Conservation (phyloP, 2,888 invertebrate genomes). For the Bombyx huttoni region DNA sequence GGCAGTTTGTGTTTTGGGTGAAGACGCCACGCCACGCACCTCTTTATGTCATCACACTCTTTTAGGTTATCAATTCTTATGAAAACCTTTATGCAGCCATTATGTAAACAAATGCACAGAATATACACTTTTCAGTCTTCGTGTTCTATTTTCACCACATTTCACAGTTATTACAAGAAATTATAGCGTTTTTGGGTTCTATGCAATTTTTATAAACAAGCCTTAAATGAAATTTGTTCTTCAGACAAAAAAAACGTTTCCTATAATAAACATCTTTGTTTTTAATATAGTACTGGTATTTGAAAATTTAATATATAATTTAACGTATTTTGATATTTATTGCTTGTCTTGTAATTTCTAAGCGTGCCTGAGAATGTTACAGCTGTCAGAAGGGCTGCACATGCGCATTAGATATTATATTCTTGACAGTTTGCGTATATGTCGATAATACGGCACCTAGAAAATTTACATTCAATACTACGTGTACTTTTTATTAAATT, state of each 20-base stretch:
- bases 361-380: conserved; percentile 48
- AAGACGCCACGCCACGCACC: conserved; percentile 4
- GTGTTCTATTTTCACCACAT: conserved; percentile 19
- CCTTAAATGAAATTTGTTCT: conserved; percentile 9
- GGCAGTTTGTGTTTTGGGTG: conserved; percentile 1
- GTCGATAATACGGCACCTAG: conserved; percentile 45
- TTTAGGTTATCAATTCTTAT: conserved; percentile 8
- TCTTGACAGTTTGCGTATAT: conserved; percentile 39
- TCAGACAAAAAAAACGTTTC: conserved; percentile 8
- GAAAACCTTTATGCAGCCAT: not conserved
- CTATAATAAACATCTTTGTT: not conserved
- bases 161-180: conserved; percentile 27
- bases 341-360: conserved; percentile 25
- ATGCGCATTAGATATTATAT: conserved; percentile 25
- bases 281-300: not conserved
- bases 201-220: conserved; percentile 18
- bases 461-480: conserved; percentile 4
- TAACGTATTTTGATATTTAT: not conserved
- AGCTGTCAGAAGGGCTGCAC: conserved; percentile 40
- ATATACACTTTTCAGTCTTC: not conserved
- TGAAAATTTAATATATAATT: not conserved
- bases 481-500: too few relatives aligned
- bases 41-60: conserved; percentile 8
- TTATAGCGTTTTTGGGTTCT: conserved; percentile 34
- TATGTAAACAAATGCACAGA: conserved; percentile 6